These are phyloP conservation scores for Balanococcus diminutus DNA, from an alignment of 2,888 invertebrate species.

Conservation along the genomic window DNA sequence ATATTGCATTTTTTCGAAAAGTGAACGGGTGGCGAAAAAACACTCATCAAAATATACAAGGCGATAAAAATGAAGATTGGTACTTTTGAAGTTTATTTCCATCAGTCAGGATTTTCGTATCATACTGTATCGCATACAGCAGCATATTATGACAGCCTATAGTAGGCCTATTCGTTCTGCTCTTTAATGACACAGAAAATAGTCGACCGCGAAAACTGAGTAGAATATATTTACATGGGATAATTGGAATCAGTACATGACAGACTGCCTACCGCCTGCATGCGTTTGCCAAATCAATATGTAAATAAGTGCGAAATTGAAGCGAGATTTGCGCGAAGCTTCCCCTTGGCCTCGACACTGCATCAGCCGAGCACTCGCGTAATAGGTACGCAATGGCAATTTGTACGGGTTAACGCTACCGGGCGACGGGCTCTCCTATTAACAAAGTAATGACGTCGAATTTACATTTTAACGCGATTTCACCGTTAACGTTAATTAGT, in stretches of 20 bases:
- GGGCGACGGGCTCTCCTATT: conserved; percentile 30
- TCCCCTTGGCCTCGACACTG: neutral
- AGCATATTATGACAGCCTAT: no score
- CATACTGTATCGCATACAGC: no score
- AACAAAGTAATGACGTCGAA: conserved; percentile 49
- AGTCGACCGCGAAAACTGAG: neutral
- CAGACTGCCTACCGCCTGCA: neutral
- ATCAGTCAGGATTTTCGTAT: no score
- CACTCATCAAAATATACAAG: no score
- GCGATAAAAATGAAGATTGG: no score
- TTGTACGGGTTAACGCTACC: neutral
- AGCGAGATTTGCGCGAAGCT: no score
- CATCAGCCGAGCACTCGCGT: neutral
- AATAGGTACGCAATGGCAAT: neutral
- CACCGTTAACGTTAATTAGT: conserved; percentile 47
- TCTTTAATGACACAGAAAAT: neutral
- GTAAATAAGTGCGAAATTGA: conserved; percentile 25
- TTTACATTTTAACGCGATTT: conserved; percentile 52
- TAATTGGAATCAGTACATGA: neutral
- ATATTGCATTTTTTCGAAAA: no score
- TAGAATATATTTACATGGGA: neutral
- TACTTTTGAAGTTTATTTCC: no score
- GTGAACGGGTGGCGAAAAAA: no score
- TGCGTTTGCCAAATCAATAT: neutral
- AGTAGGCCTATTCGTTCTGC: no score